These are phyloP conservation scores for Calypte anna DNA, from an alignment of 2,113 vertebrate species.

Conservation along the genomic window DNA sequence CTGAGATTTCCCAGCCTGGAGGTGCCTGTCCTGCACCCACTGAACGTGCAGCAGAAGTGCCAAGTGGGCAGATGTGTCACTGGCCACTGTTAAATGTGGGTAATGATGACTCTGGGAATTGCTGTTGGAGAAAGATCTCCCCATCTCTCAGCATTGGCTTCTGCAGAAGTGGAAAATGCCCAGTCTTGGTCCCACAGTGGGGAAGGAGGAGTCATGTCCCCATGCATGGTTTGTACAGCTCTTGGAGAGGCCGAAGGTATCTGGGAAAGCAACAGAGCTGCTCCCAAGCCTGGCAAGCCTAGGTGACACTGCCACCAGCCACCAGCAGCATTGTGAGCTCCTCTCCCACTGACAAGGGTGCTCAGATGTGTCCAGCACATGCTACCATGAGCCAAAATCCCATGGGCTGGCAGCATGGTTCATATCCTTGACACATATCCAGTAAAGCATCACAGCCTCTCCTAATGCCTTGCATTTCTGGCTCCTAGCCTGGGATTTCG, in stretches of 20 bases:
- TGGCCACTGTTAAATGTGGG: background rate
- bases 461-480: background rate
- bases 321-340: background rate
- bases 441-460: conserved; percentile 17
- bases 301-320: background rate
- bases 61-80: background rate
- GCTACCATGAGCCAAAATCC: background rate
- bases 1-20: background rate
- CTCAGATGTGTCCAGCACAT: background rate
- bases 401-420: background rate
- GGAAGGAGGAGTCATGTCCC: background rate
- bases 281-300: background rate
- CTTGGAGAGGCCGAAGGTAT: background rate
- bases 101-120: background rate
- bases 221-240: fast-evolving
- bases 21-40: background rate
- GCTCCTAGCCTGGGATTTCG: background rate
- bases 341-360: background rate
- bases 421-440: background rate
- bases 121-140: background rate
- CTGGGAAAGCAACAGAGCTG: background rate
- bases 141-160: fast-evolving
- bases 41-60: fast-evolving
- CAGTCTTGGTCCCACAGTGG: background rate
- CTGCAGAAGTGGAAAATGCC: background rate